Evolutionary conservation across 2,113 vertebrate genomes (phyloP), one percentile per base, ranked within the genome.

Genomic region (Triplophysa dalaica): DNA sequence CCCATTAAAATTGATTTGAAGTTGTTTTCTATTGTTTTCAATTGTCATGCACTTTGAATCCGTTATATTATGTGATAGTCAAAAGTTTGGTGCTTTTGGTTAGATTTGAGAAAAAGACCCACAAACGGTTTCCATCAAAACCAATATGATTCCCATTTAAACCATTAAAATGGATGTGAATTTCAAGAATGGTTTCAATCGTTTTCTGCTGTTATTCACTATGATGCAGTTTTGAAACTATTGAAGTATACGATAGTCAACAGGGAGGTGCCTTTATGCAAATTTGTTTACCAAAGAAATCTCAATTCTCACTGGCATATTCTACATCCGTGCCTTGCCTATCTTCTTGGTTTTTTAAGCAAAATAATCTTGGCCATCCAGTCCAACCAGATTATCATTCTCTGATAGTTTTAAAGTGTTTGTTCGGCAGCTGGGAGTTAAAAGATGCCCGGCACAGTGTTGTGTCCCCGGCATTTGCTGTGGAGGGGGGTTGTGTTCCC

Each of bases 401-500:
- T 38, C 50, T 38, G 29, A 48, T 48, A 75, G 72, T 19, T 62
- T 62, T 24, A 62, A 75, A n/a, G 12, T 26, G 22, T 22, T 26
- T 26, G 72, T 63, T 63, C 24, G 22, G 72, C 21, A 17, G 58
- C 5, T 13, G 9, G 7, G 19, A 58, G 54, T 21, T 7, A 45
- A 45, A 62, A 75, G 24, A 48, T 63, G 58, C 13, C 68, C 22
- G 6, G 13, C 68, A 10, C 24, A 26, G 68, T 29, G 58, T 58
- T 10, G 58, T 12, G 69, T 72, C 17, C 50, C 29, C 26, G 21
- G 19, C 56, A 41, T 48, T 75, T 62, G 41, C 54, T 60, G 70
- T 21, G 50, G 7, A 21, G 54, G 54, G 43, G 72, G 58, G 54
- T 58, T 58, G 72, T 64, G 38, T 81, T 84, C 75, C 75, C 83